A percentile compares a stretch with the other conserved stretches of the same genome.
These are phyloP conservation scores for Platorchestia sp. DNA, from an alignment of 1,140 invertebrate genomes.

Conservation along the genomic window DNA sequence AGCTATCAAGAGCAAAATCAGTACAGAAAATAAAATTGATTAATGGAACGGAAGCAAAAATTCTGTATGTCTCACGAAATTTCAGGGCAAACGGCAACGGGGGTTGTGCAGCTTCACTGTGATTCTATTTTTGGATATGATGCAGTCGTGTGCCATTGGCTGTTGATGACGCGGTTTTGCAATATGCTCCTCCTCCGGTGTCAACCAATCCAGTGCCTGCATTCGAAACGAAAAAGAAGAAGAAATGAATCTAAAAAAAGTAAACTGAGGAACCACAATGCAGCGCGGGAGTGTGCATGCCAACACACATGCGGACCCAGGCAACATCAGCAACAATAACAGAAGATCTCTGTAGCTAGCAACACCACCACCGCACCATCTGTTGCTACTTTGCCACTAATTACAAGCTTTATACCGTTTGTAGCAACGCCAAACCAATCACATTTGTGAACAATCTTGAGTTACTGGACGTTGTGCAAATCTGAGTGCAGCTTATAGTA, in stretches of 20 bases:
- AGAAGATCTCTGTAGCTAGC: neutral
- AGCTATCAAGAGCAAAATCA: neutral
- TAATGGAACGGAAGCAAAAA: neutral
- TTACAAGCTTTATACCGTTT: neutral
- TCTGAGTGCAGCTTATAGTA: too few relatives aligned
- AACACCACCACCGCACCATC: neutral
- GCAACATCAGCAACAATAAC: neutral
- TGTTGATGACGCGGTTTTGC: constrained; percentile 15
- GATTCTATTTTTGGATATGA: constrained; percentile 47
- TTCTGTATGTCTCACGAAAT: neutral
- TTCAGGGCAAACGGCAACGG: neutral
- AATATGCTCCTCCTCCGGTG: constrained; percentile 18
- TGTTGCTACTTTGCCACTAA: neutral
- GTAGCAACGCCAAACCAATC: too few relatives aligned
- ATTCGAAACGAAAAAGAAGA: constrained; percentile 2
- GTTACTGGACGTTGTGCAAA: too few relatives aligned
- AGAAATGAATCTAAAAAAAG: neutral
- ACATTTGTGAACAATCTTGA: too few relatives aligned
- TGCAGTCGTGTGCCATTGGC: neutral
- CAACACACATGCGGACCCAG: neutral
- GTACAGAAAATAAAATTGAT: neutral
- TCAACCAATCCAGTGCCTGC: neutral
- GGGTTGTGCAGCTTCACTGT: neutral
- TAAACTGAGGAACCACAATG: constrained; percentile 3
- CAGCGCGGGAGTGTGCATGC: constrained; percentile 2